phyloP scores from a whole-genome alignment of 2,113 vertebrate genomes.

The Eudyptes chrysolophus region DNA sequence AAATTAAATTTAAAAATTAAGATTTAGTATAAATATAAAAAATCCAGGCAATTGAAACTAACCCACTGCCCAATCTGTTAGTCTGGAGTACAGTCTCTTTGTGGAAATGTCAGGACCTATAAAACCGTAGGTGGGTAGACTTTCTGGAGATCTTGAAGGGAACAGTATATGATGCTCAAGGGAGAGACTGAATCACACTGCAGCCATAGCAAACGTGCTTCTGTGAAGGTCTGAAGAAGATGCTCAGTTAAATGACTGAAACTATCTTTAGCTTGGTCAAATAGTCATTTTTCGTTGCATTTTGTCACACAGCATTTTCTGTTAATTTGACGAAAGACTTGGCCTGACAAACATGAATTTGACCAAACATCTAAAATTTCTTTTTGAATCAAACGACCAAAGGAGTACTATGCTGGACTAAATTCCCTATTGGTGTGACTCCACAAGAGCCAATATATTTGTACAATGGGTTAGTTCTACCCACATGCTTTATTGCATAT shows the following conservation, averaged over 20 bases:
- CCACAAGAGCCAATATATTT: background rate
- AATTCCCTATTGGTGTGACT: background rate
- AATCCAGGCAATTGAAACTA: background rate
- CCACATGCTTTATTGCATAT: background rate
- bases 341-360: background rate
- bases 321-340: background rate
- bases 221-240: background rate
- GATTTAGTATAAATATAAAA: background rate
- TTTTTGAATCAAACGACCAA: background rate
- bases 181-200: background rate
- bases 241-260: background rate
- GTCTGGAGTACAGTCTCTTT: background rate
- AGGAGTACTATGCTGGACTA: background rate
- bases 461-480: background rate
- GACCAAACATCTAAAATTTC: background rate
- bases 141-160: background rate
- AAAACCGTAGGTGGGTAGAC: background rate
- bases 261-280: background rate
- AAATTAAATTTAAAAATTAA: background rate
- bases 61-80: background rate
- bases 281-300: background rate
- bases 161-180: background rate
- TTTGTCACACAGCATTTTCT: background rate
- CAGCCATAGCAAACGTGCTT: background rate
- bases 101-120: background rate